phyloP scores from a whole-genome alignment of 2,797 vertebrate species.

The Enteromius unitaeniatus region DNA sequence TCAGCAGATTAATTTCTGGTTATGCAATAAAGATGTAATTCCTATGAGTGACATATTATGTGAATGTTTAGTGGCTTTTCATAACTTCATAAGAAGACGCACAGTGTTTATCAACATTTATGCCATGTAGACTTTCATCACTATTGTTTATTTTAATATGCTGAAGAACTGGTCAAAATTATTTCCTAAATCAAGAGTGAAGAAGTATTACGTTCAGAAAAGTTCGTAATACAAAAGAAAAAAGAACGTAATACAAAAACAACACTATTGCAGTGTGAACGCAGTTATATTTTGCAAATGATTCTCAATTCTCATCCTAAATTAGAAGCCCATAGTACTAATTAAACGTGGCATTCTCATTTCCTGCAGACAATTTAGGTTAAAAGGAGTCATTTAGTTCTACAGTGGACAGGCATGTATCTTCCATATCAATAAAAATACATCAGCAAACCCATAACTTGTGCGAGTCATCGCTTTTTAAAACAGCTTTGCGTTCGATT shows the following conservation, averaged over 20 bases:
- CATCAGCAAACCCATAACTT: neutral
- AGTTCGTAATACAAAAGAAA: too few relatives aligned
- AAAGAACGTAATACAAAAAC: too few relatives aligned
- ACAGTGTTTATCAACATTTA: neutral
- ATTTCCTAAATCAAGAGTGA: neutral
- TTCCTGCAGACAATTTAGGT: constrained; percentile 22
- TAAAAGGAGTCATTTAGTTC: constrained; percentile 15
- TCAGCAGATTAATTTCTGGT: neutral
- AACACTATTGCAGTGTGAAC: neutral
- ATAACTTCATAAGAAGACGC: neutral
- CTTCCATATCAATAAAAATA: constrained; percentile 16
- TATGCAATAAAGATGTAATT: neutral
- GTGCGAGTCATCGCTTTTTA: neutral
- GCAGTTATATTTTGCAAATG: neutral
- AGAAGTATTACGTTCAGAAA: neutral
- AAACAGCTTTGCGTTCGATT: neutral
- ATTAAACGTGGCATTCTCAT: constrained; percentile 46
- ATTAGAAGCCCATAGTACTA: neutral
- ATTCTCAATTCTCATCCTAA: constrained; percentile 5
- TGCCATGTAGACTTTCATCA: neutral
- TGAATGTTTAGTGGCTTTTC: neutral
- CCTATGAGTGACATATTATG: neutral
- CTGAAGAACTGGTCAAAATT: neutral
- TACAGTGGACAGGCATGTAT: neutral
- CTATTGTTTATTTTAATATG: neutral